Base-by-base conservation (phyloP, 2,797 vertebrate genomes). In the Rhynchotus rufescens region DNA sequence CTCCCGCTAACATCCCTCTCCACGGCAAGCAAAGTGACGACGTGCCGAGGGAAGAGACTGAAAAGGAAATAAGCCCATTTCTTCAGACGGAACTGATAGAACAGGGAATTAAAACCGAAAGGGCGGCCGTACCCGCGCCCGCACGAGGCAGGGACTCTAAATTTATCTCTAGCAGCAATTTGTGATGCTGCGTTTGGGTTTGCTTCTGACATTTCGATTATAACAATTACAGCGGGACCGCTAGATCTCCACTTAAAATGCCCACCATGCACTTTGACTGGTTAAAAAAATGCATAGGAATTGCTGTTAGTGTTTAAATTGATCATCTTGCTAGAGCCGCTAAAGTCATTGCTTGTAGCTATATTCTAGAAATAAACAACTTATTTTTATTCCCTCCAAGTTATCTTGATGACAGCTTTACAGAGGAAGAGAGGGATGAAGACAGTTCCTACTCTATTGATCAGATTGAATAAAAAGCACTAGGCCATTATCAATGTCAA, bases 351-450 rank as follows among this genome's bases (percentile, higher is more conserved):
- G 95, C 95, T 97, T n/a, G 93, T 81, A 88, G 97, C 62, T 52
- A 94, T 84, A 85, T 86, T 75, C 90, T 62, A 83, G 80, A 79
- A 77, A 93, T 34, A 87, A 84, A 65, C 74, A 94, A 92, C 95
- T 94, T 96, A 95, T 96, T 97, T 90, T 90, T 91, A 96, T 97
- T 86, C 79, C 57, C 57, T 92, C 49, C 88, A 92, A 86, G 56
- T 95, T 89, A 97, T 85, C 80, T 74, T 34, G 85, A 91, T 97
- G 97, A 97, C 97, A 97, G 93, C 36, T 6, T 71, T 74, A 88
- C 82, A 40, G 60, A 69, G 88, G 84, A 81, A 83, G 45, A 36
- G 86, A 93, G 81, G 47, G 26, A 79, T 61, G 73, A 21, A 86
- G 96, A 96, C 84, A 84, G 90, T 71, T 57, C 56, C 80, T 93